Conservation (phyloP, 2,888 invertebrate genomes). For the Hirtodrosophila histrioides region DNA sequence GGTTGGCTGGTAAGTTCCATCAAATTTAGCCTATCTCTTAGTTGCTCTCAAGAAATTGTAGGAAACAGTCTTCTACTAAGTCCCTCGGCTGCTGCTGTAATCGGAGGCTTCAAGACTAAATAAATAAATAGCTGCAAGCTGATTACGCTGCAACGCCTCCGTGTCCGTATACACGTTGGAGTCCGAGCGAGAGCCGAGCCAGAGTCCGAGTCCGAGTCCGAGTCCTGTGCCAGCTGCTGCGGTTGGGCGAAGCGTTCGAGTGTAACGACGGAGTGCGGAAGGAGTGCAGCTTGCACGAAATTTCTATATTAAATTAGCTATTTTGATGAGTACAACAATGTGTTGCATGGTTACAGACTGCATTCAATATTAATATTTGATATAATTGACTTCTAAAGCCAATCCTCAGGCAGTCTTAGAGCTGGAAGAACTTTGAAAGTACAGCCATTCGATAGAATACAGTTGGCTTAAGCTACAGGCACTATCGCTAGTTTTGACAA, state of each 20-base stretch:
- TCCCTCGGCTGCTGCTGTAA: conserved; percentile 7
- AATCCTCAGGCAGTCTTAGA: too few species aligned
- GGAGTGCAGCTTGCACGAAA: conserved; percentile 6
- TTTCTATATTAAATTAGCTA: conserved; percentile 26
- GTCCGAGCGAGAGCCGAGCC: not conserved
- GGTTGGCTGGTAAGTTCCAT: conserved; percentile 28
- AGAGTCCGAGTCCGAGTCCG: too few species aligned
- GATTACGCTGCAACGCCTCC: conserved; percentile 64
- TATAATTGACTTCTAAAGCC: too few species aligned
- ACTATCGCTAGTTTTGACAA: too few species aligned
- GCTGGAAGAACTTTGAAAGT: too few species aligned
- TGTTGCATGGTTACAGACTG: conserved; percentile 4
- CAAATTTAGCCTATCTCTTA: conserved; percentile 10
- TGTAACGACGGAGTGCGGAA: conserved; percentile 28
- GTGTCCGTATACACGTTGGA: conserved; percentile 34
- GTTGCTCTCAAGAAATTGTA: not conserved
- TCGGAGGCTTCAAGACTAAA: conserved; percentile 21
- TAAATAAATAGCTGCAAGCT: conserved; percentile 45
- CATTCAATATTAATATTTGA: not conserved
- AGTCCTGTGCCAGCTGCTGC: conserved; percentile 7
- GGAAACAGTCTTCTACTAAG: too few species aligned
- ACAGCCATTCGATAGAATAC: too few species aligned
- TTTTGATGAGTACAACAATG: not conserved
- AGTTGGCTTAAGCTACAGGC: too few species aligned
- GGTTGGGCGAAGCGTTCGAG: conserved; percentile 40